These are phyloP conservation scores for Kryptopterus vitreolus DNA, from an alignment of 2,797 vertebrate genomes.

Conservation along the genomic window DNA sequence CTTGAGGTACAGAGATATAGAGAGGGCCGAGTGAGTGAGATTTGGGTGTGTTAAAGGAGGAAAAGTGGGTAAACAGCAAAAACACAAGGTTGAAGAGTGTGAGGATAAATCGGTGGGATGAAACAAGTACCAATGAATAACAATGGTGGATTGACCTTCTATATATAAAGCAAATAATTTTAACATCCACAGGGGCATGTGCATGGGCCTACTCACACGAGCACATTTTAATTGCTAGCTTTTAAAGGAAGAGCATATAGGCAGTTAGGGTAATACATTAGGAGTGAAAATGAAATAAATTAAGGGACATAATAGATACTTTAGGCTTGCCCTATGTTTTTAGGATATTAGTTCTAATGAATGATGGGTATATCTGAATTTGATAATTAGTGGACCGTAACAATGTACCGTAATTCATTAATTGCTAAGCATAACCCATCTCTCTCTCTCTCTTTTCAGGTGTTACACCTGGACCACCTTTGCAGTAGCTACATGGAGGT, in stretches of 20 bases:
- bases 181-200: neutral
- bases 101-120: neutral
- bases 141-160: neutral
- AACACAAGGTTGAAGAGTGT: neutral
- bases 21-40: neutral
- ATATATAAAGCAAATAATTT: neutral
- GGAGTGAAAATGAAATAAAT: neutral
- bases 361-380: too few relatives aligned
- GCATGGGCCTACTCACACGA: neutral
- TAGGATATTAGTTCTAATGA: neutral
- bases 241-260: neutral
- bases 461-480: conserved; percentile 22
- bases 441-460: conserved; percentile 28
- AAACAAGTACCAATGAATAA: conserved; percentile 7
- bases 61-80: neutral
- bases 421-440: neutral
- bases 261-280: neutral
- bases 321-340: neutral
- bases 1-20: conserved; percentile 53
- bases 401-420: neutral
- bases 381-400: neutral
- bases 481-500: conserved; percentile 37
- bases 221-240: neutral
- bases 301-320: neutral
- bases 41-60: conserved; percentile 3